Evolutionary conservation across 2,888 invertebrate species (phyloP).

Genomic region (Charanyca ferruginea): DNA sequence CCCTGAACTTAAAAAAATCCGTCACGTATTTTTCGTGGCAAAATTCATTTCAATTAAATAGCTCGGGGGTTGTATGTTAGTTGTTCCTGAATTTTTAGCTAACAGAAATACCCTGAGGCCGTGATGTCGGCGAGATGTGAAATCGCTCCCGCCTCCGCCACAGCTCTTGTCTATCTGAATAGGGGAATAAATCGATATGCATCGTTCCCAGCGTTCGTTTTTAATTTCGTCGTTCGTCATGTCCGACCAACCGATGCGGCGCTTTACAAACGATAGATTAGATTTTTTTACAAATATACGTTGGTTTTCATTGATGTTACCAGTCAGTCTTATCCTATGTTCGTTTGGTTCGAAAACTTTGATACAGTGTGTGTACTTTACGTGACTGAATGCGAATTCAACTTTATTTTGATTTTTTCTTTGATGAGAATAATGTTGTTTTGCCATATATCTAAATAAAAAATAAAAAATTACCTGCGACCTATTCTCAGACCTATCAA

Average conservation of each 20-base stretch:
- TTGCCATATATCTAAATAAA: too few relatives aligned
- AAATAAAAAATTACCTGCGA: too few relatives aligned
- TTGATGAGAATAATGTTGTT: too few relatives aligned
- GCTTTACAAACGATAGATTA: conserved; percentile 53
- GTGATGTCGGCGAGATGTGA: conserved; percentile 22
- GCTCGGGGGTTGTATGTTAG: conserved; percentile 35
- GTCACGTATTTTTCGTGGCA: conserved; percentile 28
- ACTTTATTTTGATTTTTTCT: not conserved
- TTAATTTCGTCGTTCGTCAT: conserved; percentile 70
- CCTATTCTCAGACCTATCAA: too few relatives aligned
- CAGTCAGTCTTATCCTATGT: conserved; percentile 25
- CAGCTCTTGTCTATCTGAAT: conserved; percentile 40
- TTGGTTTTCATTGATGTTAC: conserved; percentile 48
- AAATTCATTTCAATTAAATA: conserved; percentile 61
- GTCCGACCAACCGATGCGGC: conserved; percentile 39
- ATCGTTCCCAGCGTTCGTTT: conserved; percentile 63
- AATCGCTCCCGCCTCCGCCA: conserved; percentile 20
- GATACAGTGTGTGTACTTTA: conserved; percentile 10
- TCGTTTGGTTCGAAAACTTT: conserved; percentile 18
- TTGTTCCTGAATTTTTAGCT: conserved; percentile 46
- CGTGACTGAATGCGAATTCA: not conserved
- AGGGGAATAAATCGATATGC: conserved; percentile 65
- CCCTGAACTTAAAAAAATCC: conserved; percentile 11
- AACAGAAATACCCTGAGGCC: conserved; percentile 50
- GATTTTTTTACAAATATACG: conserved; percentile 43